Evolutionary conservation across 2,797 vertebrate genomes (phyloP), one percentile per base, ranked within the genome.

Genomic region (Anas acuta): DNA sequence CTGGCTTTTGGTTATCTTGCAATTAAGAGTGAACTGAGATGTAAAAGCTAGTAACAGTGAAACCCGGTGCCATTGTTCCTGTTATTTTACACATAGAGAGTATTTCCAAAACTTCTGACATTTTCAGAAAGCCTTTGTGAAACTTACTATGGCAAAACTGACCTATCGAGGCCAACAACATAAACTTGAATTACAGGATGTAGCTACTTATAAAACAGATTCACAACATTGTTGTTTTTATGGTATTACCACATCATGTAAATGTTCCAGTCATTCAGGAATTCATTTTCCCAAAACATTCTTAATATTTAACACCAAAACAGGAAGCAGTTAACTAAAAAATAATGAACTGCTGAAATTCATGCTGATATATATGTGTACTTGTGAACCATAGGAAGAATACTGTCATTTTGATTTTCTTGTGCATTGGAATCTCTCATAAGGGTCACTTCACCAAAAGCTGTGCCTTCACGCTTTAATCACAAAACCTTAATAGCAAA

Each of bases 131-230:
- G 57, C 45, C 71, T 88, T 88, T 60, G 58, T 39, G 53, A 79
- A 35, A 49, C 35, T 66, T 83, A 45, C 57, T 69, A 14, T 60
- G 66, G 66, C 49, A 90, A 87, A 92, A 84, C 60, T 32, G 17
- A 32, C 45, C 28, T 25, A 62, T 2, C 5, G 16, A 51, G 75
- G 33, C 65, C 76, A 88, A 60, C 20, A 70, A 41, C 25, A 70
- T 74, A 60, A 77, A 88, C 16, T 51, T 91, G 84, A 91, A 82
- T 88, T 73, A 69, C 71, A 81, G 87, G 84, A 90, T 90, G 62
- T 84, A 80, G 43, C 70, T 69, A 84, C 79, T 87, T 69, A 45
- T 5, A 37, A 56, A 85, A 62, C 60, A 45, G 32, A 64, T 39
- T 60, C 56, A 62, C 54, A 80, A 25, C 35, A 28, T 25, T 84